Conservation (phyloP, 2,888 invertebrate species). For the Melieria crassipennis region DNA sequence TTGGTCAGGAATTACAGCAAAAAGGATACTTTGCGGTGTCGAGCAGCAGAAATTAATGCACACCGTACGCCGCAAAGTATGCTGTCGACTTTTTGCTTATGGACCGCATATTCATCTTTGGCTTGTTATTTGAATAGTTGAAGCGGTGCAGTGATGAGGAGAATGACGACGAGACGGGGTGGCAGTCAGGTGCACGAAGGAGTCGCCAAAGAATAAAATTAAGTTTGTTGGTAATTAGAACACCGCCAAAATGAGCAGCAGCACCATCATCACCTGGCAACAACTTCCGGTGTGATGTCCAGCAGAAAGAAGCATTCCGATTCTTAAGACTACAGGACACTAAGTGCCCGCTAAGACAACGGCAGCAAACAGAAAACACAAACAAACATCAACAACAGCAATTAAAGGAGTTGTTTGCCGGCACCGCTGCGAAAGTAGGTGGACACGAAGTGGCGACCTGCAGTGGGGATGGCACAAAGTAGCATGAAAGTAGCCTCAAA, state of each 20-base stretch:
- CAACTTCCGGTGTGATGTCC: slow-evolving; percentile 31
- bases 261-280: not conserved
- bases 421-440: too few species aligned
- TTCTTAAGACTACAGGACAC: slow-evolving; percentile 20
- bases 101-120: not conserved
- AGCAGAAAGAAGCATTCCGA: slow-evolving; percentile 2
- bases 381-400: slow-evolving; percentile 13
- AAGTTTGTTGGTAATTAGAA: slow-evolving; percentile 47
- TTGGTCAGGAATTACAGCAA: not conserved
- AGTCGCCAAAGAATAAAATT: slow-evolving; percentile 30
- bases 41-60: too few species aligned
- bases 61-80: slow-evolving; percentile 15
- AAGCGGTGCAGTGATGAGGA: not conserved
- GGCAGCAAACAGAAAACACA: not conserved
- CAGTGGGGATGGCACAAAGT: too few species aligned
- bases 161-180: not conserved
- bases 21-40: not conserved
- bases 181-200: not conserved
- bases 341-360: slow-evolving; percentile 32
- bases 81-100: not conserved
- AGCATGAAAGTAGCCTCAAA: too few species aligned
- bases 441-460: too few species aligned
- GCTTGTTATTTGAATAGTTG: slow-evolving; percentile 21
- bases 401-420: slow-evolving; percentile 25
- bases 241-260: slow-evolving; percentile 40